These are phyloP conservation scores for Eulimnadia texana DNA, from an alignment of 1,140 invertebrate genomes.

Conservation along the genomic window DNA sequence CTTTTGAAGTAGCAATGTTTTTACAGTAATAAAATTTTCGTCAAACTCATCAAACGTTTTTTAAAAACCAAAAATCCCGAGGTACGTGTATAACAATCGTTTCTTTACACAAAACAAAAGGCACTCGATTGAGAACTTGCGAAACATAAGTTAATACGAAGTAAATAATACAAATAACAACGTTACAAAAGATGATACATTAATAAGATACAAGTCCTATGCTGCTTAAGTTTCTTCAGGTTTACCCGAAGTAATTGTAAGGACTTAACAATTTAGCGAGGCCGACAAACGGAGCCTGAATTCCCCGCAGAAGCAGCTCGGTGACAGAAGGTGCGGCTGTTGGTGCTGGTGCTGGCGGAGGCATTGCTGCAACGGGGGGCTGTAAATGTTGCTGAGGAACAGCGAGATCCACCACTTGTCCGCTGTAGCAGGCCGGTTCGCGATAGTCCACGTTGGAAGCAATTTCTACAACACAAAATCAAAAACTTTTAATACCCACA, in stretches of 20 bases:
- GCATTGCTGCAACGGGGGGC: neutral
- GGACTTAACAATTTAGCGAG: conserved; percentile 21
- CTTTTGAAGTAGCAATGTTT: neutral
- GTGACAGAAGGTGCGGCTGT: neutral
- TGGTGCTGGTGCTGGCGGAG: neutral
- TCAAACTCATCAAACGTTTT: no score
- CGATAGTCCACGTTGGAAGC: conserved; percentile 11
- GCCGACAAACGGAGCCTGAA: conserved; percentile 20
- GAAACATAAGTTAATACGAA: no score
- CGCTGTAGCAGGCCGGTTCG: conserved; percentile 13
- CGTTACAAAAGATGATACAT: no score
- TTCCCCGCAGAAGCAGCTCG: conserved; percentile 18
- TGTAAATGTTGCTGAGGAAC: conserved; percentile 8
- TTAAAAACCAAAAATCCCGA: no score
- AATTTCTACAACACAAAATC: conserved; percentile 12
- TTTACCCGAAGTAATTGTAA: conserved; percentile 20
- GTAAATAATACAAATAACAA: neutral
- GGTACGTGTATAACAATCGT: neutral
- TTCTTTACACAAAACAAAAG: no score
- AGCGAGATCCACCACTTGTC: conserved; percentile 5
- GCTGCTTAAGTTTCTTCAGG: conserved; percentile 2
- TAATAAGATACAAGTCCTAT: no score
- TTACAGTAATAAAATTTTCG: neutral
- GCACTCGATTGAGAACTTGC: no score
- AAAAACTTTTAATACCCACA: no score